Base-by-base conservation (phyloP, 2,797 vertebrate species). In the Knipowitschia caucasica region DNA sequence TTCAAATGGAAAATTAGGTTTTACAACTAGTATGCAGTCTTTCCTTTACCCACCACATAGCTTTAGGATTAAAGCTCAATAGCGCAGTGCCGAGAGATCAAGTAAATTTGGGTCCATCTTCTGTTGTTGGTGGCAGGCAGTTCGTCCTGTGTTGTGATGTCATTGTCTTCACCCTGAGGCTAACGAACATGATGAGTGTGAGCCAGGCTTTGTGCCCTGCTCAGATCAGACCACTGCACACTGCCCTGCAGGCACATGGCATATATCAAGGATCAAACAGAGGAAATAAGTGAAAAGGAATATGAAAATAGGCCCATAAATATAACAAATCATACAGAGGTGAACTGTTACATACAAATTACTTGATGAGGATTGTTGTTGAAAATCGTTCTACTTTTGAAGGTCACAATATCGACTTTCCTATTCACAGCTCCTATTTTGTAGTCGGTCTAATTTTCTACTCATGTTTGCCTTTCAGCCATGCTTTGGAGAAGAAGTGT, bases 181-280 rank as follows among this genome's bases (percentile, higher is more conserved):
- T 65, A 75, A 44, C 50, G 62, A 51, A 64, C 77, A 73, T 75
- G 80, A 82, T 78, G 77, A 83, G 71, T 50, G 76, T 63, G 59
- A 75, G 76, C 56, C 71, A 69, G 75, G 64, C 77, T 81, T 82
- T 77, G 81, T 73, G 71, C 63, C 56, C 9, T 72, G 56, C 71
- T 73, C 77, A 81, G 78, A 85, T 85, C 82, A 80, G 66, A 82
- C 73, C 69, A 67, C 84, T 83, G 77, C 60, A 12, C 52, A 62
- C 52, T 68, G 73, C 73, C 79, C 78, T 36, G 67, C 77, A 77
- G 83, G 81, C 84, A 83, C 62, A 71, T 62, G 75, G 43, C 78
- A 45, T 80, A 79, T 71, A 59, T 65, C 74, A 50, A 74, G 66
- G 80, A 87, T 85, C 81, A 85, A 80, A 84, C 73, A 69, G 64